These are phyloP conservation scores for Gallinago paraguaiae DNA, from an alignment of 2,113 vertebrate species.

Conservation along the genomic window DNA sequence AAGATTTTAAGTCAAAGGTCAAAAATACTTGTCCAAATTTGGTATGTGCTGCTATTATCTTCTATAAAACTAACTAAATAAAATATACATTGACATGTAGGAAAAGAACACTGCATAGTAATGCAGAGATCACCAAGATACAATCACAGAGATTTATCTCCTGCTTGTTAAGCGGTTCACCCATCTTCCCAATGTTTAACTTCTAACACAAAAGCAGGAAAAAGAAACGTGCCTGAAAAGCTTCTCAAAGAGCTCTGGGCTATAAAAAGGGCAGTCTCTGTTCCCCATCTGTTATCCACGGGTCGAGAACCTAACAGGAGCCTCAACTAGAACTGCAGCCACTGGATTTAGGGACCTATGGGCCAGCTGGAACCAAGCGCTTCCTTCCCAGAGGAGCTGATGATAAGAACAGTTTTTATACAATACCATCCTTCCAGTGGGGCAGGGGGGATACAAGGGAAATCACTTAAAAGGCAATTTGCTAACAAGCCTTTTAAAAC, in stretches of 20 bases:
- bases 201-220: conserved; percentile 47
- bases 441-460: neutral
- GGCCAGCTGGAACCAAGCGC: neutral
- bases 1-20: neutral
- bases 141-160: neutral
- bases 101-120: neutral
- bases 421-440: neutral
- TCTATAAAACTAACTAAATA: neutral
- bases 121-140: neutral
- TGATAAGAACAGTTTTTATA: neutral
- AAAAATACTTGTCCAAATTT: neutral
- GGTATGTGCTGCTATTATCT: neutral
- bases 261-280: conserved; percentile 1
- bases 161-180: neutral
- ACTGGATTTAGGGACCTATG: neutral
- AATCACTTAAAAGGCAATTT: neutral
- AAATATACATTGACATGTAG: neutral
- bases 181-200: neutral
- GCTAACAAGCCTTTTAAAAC: neutral
- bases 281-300: neutral
- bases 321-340: neutral
- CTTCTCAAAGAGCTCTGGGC: neutral
- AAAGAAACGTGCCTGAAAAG: conserved; percentile 32
- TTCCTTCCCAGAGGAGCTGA: neutral
- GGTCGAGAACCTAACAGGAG: neutral